Evolutionary conservation across 2,888 invertebrate genomes (phyloP).

Genomic region (Electrophaes corylata): DNA sequence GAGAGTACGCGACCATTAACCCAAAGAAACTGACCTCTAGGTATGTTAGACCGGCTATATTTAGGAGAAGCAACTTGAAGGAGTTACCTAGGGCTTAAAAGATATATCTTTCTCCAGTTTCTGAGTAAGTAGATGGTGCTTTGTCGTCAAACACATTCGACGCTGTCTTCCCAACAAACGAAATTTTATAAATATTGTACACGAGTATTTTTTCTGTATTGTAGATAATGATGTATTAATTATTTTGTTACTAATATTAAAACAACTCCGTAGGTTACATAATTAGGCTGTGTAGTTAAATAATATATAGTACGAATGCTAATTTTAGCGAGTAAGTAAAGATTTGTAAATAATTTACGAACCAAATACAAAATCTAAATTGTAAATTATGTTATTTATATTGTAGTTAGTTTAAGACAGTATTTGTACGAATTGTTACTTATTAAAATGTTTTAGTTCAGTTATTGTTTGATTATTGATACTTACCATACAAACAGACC

Average conservation of each 20-base stretch:
- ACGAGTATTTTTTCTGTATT: not conserved
- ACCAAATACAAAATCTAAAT: constrained; percentile 23
- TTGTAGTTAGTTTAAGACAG: constrained; percentile 28
- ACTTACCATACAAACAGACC: not conserved
- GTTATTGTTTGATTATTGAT: constrained; percentile 27
- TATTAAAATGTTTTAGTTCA: constrained; percentile 51
- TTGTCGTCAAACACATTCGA: not conserved
- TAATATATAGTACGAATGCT: not conserved
- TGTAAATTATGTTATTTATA: constrained; percentile 28
- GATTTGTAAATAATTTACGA: constrained; percentile 25
- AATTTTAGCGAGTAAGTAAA: not conserved
- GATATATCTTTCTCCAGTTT: too few relatives aligned
- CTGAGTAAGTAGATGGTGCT: not conserved
- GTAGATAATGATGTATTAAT: not conserved
- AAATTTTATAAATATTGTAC: not conserved
- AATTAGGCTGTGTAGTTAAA: constrained; percentile 21
- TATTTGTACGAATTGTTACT: constrained; percentile 46
- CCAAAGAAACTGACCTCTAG: constrained; percentile 52
- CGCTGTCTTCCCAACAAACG: constrained; percentile 22
- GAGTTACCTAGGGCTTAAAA: not conserved
- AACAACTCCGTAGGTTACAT: not conserved
- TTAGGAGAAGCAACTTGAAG: constrained; percentile 36
- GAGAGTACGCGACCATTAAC: constrained; percentile 57
- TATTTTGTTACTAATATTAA: not conserved
- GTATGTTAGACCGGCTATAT: constrained; percentile 51